Conservation (phyloP, 2,797 vertebrate genomes). For the Sebastes steindachneri region DNA sequence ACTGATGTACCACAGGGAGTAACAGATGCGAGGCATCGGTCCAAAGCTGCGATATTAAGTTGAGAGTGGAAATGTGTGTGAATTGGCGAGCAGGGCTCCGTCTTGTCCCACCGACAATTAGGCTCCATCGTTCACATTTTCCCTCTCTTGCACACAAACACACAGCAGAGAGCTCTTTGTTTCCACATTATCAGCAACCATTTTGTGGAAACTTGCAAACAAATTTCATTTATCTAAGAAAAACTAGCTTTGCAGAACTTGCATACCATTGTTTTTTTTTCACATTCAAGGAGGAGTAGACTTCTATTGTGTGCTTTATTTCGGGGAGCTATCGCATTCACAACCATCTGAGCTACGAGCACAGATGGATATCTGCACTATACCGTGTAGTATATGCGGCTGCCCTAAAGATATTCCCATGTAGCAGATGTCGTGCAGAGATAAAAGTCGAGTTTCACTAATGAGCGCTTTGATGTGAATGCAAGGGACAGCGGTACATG, state of each 20-base stretch:
- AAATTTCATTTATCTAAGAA: background rate
- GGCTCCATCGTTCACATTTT: background rate
- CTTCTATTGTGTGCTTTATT: background rate
- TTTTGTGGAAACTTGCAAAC: background rate
- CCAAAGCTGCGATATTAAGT: conserved; percentile 22
- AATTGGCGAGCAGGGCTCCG: conserved; percentile 3
- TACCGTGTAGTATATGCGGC: conserved; percentile 9
- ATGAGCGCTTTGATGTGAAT: conserved; percentile 69
- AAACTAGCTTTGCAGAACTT: background rate
- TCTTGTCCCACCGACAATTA: conserved; percentile 18
- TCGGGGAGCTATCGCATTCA: background rate
- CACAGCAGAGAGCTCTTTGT: background rate
- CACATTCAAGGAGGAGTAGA: background rate
- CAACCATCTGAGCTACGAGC: background rate
- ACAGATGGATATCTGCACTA: conserved; percentile 13
- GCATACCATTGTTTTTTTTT: background rate
- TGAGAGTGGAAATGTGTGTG: conserved; percentile 31
- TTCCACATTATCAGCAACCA: background rate
- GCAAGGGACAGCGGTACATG: conserved; percentile 30
- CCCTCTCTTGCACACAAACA: background rate
- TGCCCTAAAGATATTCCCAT: conserved; percentile 33
- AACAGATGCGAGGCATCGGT: conserved; percentile 44
- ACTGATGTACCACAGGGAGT: conserved; percentile 40
- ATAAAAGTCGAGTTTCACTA: conserved; percentile 52
- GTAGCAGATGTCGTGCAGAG: conserved; percentile 26